phyloP scores from a whole-genome alignment of 1,140 invertebrate species.

The Pararge aegeria region DNA sequence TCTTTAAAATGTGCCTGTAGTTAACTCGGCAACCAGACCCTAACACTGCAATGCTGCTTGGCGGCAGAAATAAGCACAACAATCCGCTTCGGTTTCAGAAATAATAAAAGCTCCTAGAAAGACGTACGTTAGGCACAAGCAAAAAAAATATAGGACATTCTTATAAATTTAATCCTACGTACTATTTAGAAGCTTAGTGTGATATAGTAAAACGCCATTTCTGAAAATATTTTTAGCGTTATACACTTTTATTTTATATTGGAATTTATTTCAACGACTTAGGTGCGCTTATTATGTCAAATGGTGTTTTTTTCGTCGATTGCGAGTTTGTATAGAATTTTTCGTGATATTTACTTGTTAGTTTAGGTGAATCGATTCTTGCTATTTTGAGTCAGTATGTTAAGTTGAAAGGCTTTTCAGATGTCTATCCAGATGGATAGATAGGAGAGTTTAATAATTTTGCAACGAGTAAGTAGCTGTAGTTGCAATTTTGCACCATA shows the following conservation, averaged over 20 bases:
- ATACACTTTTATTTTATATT: neutral
- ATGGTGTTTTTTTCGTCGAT: neutral
- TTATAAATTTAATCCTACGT: neutral
- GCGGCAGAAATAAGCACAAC: too few species aligned
- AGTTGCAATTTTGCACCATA: too few species aligned
- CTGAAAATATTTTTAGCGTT: slow-evolving; percentile 3
- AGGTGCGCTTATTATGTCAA: slow-evolving; percentile 7
- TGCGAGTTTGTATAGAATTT: slow-evolving; percentile 3
- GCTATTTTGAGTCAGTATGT: slow-evolving; percentile 8
- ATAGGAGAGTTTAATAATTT: neutral
- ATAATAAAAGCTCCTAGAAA: too few species aligned
- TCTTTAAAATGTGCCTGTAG: too few species aligned
- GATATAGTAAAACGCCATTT: neutral
- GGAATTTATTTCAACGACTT: slow-evolving; percentile 2
- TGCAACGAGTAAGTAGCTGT: too few species aligned
- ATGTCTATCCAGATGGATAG: neutral
- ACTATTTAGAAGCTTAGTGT: neutral
- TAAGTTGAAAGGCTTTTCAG: neutral
- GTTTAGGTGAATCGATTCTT: slow-evolving; percentile 6
- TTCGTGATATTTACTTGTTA: slow-evolving; percentile 5
- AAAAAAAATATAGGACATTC: too few species aligned
- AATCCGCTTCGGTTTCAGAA: too few species aligned
- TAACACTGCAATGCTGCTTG: too few species aligned
- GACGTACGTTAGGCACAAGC: too few species aligned
- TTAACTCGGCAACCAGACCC: too few species aligned